These are phyloP conservation scores for Raillietiella orientalis DNA, from an alignment of 2,888 invertebrate genomes.

Conservation along the genomic window DNA sequence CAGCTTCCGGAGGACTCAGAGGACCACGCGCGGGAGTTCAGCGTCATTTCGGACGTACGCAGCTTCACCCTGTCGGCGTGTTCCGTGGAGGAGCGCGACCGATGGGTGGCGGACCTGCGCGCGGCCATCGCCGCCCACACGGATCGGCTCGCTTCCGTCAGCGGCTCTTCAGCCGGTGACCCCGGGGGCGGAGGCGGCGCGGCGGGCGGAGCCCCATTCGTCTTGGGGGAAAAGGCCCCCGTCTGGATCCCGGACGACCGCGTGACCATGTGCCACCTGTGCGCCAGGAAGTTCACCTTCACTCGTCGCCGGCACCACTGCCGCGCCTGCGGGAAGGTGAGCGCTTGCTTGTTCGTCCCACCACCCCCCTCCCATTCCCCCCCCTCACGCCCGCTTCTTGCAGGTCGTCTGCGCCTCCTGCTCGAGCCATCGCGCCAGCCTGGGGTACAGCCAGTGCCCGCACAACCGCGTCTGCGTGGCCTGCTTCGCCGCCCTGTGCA, in stretches of 20 bases:
- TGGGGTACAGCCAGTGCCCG: constrained; percentile 17
- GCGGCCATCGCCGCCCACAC: constrained; percentile 17
- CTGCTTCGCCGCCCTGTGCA: constrained; percentile 15
- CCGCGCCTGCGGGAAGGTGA: constrained; percentile 27
- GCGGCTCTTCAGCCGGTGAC: too few species aligned
- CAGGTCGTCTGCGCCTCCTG: constrained; percentile 27
- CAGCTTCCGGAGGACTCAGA: constrained; percentile 13
- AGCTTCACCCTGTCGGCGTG: constrained; percentile 21
- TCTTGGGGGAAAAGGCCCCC: too few species aligned
- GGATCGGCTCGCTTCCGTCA: too few species aligned
- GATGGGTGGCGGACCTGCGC: constrained; percentile 17
- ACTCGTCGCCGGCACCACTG: constrained; percentile 29
- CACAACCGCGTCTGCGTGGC: constrained; percentile 19
- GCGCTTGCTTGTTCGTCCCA: too few species aligned
- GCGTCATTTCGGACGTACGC: constrained; percentile 18
- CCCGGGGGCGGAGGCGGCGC: too few species aligned
- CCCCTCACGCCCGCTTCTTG: constrained; percentile 7
- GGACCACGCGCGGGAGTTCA: constrained; percentile 20
- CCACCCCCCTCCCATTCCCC: constrained; percentile 1
- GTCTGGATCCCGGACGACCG: constrained; percentile 23
- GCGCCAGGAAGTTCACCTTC: constrained; percentile 24
- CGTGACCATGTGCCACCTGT: constrained; percentile 27
- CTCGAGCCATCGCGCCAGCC: constrained; percentile 19
- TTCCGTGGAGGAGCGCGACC: constrained; percentile 16
- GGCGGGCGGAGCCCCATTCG: too few species aligned